A percentile compares a stretch with the other conserved stretches of the same genome.
phyloP scores from a whole-genome alignment of 2,113 vertebrate genomes.

The Lathamus discolor region DNA sequence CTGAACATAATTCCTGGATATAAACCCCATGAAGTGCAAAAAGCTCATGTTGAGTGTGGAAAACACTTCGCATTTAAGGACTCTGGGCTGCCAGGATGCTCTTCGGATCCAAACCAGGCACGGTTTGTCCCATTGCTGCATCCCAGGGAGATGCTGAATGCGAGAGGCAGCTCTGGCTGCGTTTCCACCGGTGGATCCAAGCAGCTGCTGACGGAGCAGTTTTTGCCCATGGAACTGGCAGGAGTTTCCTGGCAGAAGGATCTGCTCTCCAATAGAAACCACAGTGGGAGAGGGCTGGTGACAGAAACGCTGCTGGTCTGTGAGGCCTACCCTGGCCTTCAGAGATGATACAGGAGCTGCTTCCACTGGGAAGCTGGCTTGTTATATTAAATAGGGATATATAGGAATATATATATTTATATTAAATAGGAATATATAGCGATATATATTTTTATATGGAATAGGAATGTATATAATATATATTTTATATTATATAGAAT shows the following conservation, averaged over 20 bases:
- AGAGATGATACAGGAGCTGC: fast-evolving
- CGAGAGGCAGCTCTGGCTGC: not conserved
- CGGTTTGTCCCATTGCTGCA: not conserved
- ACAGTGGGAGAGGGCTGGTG: fast-evolving
- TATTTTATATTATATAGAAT: not conserved
- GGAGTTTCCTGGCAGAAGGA: not conserved
- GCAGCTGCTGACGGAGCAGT: not conserved
- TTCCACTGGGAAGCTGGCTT: not conserved
- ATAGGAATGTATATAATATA: no score
- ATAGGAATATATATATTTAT: not conserved
- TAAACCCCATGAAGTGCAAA: not conserved
- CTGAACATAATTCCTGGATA: not conserved
- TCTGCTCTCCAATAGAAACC: not conserved
- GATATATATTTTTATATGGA: not conserved
- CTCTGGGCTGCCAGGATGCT: not conserved
- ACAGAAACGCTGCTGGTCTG: not conserved
- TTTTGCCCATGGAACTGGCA: not conserved
- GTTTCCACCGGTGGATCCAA: not conserved
- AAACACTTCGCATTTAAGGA: fast-evolving
- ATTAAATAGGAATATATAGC: not conserved
- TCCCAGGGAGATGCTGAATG: not conserved
- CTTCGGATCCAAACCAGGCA: fast-evolving
- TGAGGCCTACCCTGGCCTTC: not conserved
- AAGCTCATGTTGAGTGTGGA: fast-evolving
- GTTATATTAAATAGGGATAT: not conserved